Evolutionary conservation across 92 coral and sea anemone genomes (phyloP), one percentile per base, ranked within the genome.

Genomic region (Desmophyllum pertusum): DNA sequence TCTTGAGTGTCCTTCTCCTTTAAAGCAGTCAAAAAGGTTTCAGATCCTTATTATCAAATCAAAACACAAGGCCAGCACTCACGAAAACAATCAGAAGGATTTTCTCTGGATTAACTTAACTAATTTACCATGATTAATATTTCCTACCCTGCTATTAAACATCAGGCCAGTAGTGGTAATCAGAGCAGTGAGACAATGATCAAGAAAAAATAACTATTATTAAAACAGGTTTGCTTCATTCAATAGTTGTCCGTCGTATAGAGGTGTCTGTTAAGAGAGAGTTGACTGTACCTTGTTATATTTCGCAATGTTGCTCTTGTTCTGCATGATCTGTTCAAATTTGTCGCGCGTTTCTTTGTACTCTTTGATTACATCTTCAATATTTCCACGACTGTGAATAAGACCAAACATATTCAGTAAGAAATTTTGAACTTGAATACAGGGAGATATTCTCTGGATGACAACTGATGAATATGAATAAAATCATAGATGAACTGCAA

Each of bases 251-350:
- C 18, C 17, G 30, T 14, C 1, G 2, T 29, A 31, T 64, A 3
- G n/a, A n/a, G n/a, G n/a, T n/a, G n/a, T n/a, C n/a, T n/a, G n/a
- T n/a, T n/a, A n/a, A n/a, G n/a, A n/a, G n/a, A n/a, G n/a, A n/a
- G n/a, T n/a, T n/a, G n/a, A n/a, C n/a, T n/a, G n/a, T 38, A 81
- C 85, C 85, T 81, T 70, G 67, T 41, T 70, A 30, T 36, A 70
- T 37, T 51, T 81, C 46, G 51, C 29, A 3, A 81, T 70, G 33
- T 81, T 81, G 2, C 11, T 51, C 17, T n/a, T 70, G 39, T 81
- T 53, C 31, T 70, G 17, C 15, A 52, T 2, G n/a, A 81, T 81
- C n/a, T 35, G 31, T 6, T 50, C 11, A n/a, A n/a, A 81, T 29
- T 53, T 70, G 36, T 38, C 79, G 5, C 11, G n/a, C 2, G 53